Evolutionary conservation across 2,113 vertebrate species (phyloP).

Genomic region (Galbula dea): DNA sequence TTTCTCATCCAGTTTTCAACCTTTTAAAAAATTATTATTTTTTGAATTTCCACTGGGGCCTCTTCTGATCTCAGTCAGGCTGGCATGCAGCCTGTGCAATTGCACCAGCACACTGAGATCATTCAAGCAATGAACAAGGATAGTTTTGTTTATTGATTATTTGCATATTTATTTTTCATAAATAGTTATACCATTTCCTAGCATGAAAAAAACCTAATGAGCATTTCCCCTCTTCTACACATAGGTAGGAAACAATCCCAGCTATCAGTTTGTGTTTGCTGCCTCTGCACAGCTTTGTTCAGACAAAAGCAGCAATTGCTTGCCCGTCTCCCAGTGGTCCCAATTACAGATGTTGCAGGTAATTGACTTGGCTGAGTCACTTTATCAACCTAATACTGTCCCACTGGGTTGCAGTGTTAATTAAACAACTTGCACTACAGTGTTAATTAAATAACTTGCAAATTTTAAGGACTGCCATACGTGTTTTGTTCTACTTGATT

Average conservation of each 20-base stretch:
- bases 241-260: not conserved
- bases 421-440: slow-evolving; percentile 1
- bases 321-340: not conserved
- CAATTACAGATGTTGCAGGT: not conserved
- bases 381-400: not conserved
- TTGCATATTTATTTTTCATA: not conserved
- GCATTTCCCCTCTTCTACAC: not conserved
- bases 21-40: not conserved
- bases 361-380: not conserved
- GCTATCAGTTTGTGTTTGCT: not conserved
- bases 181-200: not conserved
- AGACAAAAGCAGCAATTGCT: not conserved
- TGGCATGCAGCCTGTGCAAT: not conserved
- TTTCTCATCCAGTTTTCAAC: not conserved
- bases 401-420: slow-evolving; percentile 5
- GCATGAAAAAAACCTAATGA: not conserved
- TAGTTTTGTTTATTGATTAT: not conserved
- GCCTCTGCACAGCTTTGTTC: not conserved
- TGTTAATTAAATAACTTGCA: slow-evolving; percentile 2
- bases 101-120: not conserved
- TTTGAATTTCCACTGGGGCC: not conserved
- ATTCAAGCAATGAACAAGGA: not conserved
- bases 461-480: not conserved
- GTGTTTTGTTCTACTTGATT: not conserved
- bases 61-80: not conserved